Percentiles rank a stretch among this genome's conserved stretches.
Evolutionary conservation across 2,113 vertebrate species (phyloP).

Genomic region (Opisthocomus hoazin): DNA sequence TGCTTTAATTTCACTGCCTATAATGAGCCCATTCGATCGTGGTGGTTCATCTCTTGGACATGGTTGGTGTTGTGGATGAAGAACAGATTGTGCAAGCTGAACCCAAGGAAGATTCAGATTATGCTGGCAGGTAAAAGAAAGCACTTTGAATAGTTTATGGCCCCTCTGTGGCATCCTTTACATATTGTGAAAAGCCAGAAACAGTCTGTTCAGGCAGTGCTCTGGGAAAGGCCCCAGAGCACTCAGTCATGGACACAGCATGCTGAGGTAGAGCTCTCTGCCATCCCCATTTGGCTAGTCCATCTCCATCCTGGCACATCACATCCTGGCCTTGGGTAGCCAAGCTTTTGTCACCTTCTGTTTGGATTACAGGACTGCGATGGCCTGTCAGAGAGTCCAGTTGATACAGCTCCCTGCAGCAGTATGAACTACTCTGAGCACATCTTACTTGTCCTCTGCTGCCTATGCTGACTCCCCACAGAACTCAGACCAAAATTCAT

Average conservation of each 20-base stretch:
- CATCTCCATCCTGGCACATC: background rate
- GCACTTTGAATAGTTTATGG: background rate
- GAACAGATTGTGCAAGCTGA: conserved; percentile 1
- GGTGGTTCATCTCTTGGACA: background rate
- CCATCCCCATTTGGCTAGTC: background rate
- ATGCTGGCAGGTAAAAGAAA: background rate
- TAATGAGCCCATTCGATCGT: background rate
- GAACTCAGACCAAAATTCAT: background rate
- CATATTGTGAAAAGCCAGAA: background rate
- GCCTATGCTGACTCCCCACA: background rate
- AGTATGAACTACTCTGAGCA: background rate
- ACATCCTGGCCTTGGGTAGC: background rate
- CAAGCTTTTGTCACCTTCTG: background rate
- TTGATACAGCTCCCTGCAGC: background rate
- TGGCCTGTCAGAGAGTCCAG: background rate
- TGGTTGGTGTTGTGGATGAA: background rate
- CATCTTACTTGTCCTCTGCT: background rate
- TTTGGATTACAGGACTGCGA: background rate
- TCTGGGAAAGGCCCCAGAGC: background rate
- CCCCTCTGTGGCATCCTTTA: background rate
- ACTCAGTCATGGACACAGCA: background rate
- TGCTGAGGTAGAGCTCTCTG: background rate
- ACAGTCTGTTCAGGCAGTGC: background rate
- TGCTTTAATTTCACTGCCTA: background rate
- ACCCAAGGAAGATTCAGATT: background rate